These are phyloP conservation scores for Glandiceps talaboti DNA, from an alignment of 53 echinoderm and acorn worm genomes.

Conservation along the genomic window DNA sequence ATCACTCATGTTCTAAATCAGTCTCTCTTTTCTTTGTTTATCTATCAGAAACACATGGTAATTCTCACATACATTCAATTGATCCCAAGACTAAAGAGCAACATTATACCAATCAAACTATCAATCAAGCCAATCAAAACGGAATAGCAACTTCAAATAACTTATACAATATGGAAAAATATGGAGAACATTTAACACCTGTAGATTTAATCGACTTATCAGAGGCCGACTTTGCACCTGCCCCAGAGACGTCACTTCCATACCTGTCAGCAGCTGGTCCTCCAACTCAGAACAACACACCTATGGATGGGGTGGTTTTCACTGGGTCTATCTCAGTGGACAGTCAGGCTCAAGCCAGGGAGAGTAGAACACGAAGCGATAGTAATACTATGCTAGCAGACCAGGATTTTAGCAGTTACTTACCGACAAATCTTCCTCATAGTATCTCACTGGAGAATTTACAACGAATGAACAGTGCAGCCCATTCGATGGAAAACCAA, in stretches of 20 bases:
- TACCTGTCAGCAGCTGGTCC: constrained; percentile 2
- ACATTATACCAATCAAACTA: neutral
- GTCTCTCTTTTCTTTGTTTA: no score
- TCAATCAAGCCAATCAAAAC: neutral
- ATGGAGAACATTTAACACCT: no score
- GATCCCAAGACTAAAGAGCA: neutral
- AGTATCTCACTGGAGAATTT: constrained; percentile 24
- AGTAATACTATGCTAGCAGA: constrained; percentile 34
- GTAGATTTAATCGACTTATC: constrained; percentile 49
- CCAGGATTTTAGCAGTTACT: constrained; percentile 34
- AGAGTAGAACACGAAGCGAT: constrained; percentile 3
- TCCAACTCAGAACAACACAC: neutral
- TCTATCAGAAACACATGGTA: no score
- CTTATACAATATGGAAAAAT: neutral
- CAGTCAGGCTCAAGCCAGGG: neutral
- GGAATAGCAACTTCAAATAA: neutral
- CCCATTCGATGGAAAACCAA: no score
- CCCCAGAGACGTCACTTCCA: constrained; percentile 47
- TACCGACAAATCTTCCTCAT: constrained; percentile 10
- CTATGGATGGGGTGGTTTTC: constrained; percentile 8
- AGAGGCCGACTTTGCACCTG: constrained; percentile 92
- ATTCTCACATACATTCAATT: no score
- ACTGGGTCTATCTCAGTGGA: neutral
- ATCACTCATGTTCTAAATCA: no score
- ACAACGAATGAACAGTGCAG: constrained; percentile 11